phyloP scores from a whole-genome alignment of 2,113 vertebrate species.

The Thunnus thynnus region DNA sequence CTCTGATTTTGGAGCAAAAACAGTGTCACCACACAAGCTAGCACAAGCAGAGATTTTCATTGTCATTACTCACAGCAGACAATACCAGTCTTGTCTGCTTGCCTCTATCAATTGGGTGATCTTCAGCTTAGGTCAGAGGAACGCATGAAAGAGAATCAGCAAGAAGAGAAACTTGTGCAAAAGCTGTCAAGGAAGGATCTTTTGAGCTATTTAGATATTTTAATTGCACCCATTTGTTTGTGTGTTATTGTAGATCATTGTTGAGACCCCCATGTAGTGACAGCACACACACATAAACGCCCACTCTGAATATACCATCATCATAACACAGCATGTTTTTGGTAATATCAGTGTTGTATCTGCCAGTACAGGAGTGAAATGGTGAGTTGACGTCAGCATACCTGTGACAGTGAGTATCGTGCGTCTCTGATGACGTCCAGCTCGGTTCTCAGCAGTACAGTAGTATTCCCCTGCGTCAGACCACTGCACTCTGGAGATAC shows the following conservation, averaged over 20 bases:
- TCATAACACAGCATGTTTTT: neutral
- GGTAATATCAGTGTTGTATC: too few species aligned
- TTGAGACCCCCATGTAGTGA: neutral
- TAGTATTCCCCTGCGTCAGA: constrained; percentile 81
- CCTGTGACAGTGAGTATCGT: constrained; percentile 71
- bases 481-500: constrained; percentile 72
- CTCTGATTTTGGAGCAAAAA: constrained; percentile 12
- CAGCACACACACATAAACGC: neutral
- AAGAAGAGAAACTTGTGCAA: constrained; percentile 7
- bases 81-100: constrained; percentile 54
- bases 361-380: neutral
- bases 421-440: constrained; percentile 76
- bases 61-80: constrained; percentile 80
- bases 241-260: neutral
- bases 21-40: constrained; percentile 6
- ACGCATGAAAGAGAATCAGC: constrained; percentile 41
- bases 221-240: neutral
- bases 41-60: constrained; percentile 9
- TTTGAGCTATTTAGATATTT: neutral
- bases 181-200: neutral
- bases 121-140: constrained; percentile 68
- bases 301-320: neutral
- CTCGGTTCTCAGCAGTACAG: constrained; percentile 82
- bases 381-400: neutral
- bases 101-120: constrained; percentile 53